Evolutionary conservation across 2,113 vertebrate genomes (phyloP).

Genomic region (Hippolais icterina): DNA sequence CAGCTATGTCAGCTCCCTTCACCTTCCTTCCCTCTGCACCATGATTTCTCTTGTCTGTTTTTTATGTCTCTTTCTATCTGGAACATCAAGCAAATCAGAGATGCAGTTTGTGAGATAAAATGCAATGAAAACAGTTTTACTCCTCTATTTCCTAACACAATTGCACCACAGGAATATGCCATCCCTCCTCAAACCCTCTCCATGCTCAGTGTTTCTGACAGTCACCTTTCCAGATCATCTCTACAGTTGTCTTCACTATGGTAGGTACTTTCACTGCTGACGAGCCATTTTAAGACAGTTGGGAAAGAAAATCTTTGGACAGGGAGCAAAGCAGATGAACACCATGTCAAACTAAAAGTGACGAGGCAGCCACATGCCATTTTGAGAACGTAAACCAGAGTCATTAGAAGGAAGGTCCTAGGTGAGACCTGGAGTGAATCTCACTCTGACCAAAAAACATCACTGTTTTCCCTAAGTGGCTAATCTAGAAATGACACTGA

Average conservation of each 20-base stretch:
- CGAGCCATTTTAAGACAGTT: not conserved
- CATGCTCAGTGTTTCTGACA: not conserved
- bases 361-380: not conserved
- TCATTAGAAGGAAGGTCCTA: not conserved
- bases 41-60: not conserved
- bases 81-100: not conserved
- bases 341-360: not conserved
- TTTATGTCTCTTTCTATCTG: not conserved
- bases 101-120: not conserved
- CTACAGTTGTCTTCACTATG: not conserved
- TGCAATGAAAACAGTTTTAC: not conserved
- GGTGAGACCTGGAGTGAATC: not conserved
- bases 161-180: not conserved
- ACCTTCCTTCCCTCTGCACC: not conserved
- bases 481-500: not conserved
- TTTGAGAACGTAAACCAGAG: not conserved
- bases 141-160: not conserved
- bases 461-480: not conserved
- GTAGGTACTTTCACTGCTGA: not conserved
- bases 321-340: not conserved
- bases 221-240: not conserved
- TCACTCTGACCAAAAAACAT: not conserved
- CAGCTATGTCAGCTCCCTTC: not conserved
- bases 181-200: not conserved
- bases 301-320: not conserved